Evolutionary conservation across 2,797 vertebrate species (phyloP).

Genomic region (Pangasius larnaudii): DNA sequence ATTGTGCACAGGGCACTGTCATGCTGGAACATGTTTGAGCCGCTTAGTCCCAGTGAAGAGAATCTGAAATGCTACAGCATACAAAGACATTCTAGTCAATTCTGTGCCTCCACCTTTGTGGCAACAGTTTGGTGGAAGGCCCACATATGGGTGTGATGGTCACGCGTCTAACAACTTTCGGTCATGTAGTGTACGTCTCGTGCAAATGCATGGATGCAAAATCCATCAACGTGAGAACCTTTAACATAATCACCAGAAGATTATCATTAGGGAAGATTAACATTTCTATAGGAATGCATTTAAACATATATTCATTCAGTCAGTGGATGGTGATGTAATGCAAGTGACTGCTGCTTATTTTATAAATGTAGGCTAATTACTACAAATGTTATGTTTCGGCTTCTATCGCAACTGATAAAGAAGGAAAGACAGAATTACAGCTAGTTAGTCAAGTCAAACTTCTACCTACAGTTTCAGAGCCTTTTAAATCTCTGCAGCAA

Average conservation of each 20-base stretch:
- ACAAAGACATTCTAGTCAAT: not conserved
- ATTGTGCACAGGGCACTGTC: not conserved
- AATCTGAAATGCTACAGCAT: not conserved
- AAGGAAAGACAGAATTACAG: not conserved
- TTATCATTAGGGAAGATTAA: not conserved
- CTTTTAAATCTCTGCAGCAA: no score
- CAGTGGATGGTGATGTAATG: not conserved
- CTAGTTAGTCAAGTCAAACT: not conserved
- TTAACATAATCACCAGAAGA: not conserved
- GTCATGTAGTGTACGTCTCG: no score
- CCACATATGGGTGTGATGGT: not conserved
- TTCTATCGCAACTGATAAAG: not conserved
- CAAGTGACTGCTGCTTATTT: conserved; percentile 2
- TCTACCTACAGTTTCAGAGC: not conserved
- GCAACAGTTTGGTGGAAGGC: not conserved
- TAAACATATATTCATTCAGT: not conserved
- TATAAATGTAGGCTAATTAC: not conserved
- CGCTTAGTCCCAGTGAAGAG: not conserved
- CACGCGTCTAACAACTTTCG: not conserved
- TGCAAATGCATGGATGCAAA: no score
- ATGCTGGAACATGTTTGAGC: no score
- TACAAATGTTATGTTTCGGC: no score
- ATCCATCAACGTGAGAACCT: not conserved
- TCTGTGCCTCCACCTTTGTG: not conserved
- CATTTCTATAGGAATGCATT: not conserved